Conservation (phyloP, 2,888 invertebrate species). For the Raillietiella orientalis region DNA sequence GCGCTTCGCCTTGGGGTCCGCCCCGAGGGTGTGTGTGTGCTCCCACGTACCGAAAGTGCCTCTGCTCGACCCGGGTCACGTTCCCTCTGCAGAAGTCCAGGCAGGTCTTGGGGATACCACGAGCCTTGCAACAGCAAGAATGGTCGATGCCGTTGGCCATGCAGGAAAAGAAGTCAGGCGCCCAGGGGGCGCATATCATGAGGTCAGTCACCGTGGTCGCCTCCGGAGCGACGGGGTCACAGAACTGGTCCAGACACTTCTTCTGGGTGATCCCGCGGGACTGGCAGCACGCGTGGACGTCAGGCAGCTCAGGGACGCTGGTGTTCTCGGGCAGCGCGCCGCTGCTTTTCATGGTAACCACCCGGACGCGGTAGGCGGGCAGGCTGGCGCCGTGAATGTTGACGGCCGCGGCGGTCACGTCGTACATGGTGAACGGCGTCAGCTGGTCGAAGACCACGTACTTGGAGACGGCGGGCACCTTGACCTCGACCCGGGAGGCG, state of each 20-base stretch:
- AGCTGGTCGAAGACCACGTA: conserved; percentile 25
- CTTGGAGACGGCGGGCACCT: conserved; percentile 23
- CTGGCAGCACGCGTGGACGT: conserved; percentile 35
- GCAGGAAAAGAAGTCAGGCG: conserved; percentile 41
- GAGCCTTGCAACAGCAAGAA: conserved; percentile 36
- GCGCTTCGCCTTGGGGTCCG: no score
- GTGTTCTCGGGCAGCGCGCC: conserved; percentile 17
- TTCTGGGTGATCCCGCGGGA: conserved; percentile 32
- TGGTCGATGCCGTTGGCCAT: conserved; percentile 47
- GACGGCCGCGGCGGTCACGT: conserved; percentile 32
- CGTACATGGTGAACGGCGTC: conserved; percentile 48
- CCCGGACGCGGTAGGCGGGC: conserved; percentile 34
- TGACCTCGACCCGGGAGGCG: background rate
- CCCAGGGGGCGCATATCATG: conserved; percentile 70
- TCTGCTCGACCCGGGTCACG: conserved; percentile 38
- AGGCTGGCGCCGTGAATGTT: conserved; percentile 42
- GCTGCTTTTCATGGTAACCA: conserved; percentile 27
- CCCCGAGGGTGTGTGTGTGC: no score
- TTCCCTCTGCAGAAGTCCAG: conserved; percentile 44
- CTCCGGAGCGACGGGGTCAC: conserved; percentile 27
- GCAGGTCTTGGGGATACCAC: conserved; percentile 39
- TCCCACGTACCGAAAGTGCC: no score
- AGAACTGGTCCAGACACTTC: conserved; percentile 36
- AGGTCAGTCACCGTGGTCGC: conserved; percentile 35
- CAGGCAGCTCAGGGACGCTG: conserved; percentile 26